These are phyloP conservation scores for Ariopsis seemanni DNA, from an alignment of 2,113 vertebrate genomes.

Conservation along the genomic window DNA sequence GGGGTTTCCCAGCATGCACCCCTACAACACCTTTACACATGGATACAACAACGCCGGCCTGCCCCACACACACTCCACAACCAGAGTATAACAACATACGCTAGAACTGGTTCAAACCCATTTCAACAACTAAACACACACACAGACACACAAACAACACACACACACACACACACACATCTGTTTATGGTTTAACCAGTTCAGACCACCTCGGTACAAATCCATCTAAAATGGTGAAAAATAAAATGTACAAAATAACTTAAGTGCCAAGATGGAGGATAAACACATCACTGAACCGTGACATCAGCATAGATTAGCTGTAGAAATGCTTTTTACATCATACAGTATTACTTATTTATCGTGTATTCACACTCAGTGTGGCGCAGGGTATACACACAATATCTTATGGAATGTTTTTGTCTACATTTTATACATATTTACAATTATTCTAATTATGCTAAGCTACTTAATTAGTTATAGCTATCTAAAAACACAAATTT, in stretches of 20 bases:
- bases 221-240: background rate
- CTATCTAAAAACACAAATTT: background rate
- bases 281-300: background rate
- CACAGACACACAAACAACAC: constrained; percentile 26
- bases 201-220: background rate
- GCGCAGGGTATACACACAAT: constrained; percentile 1
- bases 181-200: constrained; percentile 1
- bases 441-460: constrained; percentile 31
- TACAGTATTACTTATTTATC: background rate
- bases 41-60: constrained; percentile 93
- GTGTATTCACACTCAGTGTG: background rate
- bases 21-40: constrained; percentile 94
- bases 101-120: constrained; percentile 7
- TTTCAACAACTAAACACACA: constrained; percentile 8
- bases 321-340: constrained; percentile 14
- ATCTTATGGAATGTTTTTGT: constrained; percentile 38
- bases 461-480: constrained; percentile 20
- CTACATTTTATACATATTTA: constrained; percentile 42
- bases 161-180: constrained; percentile 20
- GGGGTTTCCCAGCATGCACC: constrained; percentile 94
- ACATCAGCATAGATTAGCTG: constrained; percentile 5
- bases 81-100: constrained; percentile 85
- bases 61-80: constrained; percentile 97
- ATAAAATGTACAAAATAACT: constrained; percentile 3
- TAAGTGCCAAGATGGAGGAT: constrained; percentile 14